Base-by-base conservation (phyloP, 64 coral and sea anemone species). In the Exaiptasia diaphana region DNA sequence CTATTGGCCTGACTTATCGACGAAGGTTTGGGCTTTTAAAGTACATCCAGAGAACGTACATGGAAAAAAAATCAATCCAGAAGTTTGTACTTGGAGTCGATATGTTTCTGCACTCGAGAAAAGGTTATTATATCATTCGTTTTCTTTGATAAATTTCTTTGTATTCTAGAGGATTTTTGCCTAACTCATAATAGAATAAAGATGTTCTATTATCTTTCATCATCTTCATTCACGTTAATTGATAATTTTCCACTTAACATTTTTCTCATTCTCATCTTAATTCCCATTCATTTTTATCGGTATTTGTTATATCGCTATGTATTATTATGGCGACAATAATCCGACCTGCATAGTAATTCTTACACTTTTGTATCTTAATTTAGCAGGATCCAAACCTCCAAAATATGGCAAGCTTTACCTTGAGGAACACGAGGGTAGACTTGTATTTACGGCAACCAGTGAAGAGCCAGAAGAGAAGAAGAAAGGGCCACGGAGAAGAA, bases 81-180 rank as follows among this genome's bases (percentile, higher is more conserved):
- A 80, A 55, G 45, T 92, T 92, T 63, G 57, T 48, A 2, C 31
- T 28, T 23, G 89, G 89, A 52, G 82, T 92, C 10, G 41, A 79
- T 22, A 53, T 79, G 48, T 60, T 86, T 64, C 75, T 85, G n/a
- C 59, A 85, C 33, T 86, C 89, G 7, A 86, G 36, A 57, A 92
- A 92, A 92, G 89, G 89, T 85, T 78, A 37, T 52, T 62, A 4
- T 32, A 20, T 37, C 35, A 1, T 5, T 64, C 36, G 15, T 22
- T 14, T 71, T 22, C n/a, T n/a, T n/a, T n/a, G n/a, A n/a, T n/a
- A n/a, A n/a, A n/a, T n/a, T n/a, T n/a, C n/a, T 46, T n/a, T 45
- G 21, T 28, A 28, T 46, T 29, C n/a, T n/a, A n/a, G n/a, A n/a
- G n/a, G n/a, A n/a, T n/a, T n/a, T n/a, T n/a, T n/a, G n/a, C n/a